phyloP scores from a whole-genome alignment of 2,888 invertebrate genomes.

The Molorchus minor region DNA sequence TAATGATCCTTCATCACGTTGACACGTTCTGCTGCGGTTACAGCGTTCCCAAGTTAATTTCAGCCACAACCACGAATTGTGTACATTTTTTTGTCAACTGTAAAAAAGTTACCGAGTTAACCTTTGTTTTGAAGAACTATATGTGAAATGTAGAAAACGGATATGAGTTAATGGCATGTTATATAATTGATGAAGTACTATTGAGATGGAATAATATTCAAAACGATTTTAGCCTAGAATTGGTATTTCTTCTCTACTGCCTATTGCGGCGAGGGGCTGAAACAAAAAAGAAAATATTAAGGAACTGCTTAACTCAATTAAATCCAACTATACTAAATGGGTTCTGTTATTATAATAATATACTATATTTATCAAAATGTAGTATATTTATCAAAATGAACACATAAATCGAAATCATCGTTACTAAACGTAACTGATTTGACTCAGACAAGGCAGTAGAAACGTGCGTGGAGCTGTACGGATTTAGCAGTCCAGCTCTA shows the following conservation, averaged over 20 bases:
- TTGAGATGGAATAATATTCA: slow-evolving; percentile 49
- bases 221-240: slow-evolving; percentile 52
- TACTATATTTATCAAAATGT: background rate
- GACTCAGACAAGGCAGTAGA: no score
- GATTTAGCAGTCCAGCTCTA: no score
- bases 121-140: slow-evolving; percentile 26
- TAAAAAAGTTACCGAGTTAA: slow-evolving; percentile 11
- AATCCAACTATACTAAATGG: no score
- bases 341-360: background rate
- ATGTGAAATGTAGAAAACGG: slow-evolving; percentile 20
- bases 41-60: slow-evolving; percentile 10
- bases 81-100: background rate
- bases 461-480: no score
- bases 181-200: slow-evolving; percentile 39
- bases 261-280: slow-evolving; percentile 61
- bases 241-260: slow-evolving; percentile 53
- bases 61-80: slow-evolving; percentile 13
- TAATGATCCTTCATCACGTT: slow-evolving; percentile 10
- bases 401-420: no score
- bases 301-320: no score
- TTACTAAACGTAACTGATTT: no score
- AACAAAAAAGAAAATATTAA: slow-evolving; percentile 45
- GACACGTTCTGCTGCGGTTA: slow-evolving; percentile 4
- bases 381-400: no score
- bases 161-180: slow-evolving; percentile 21